Evolutionary conservation across 1,140 invertebrate genomes (phyloP), one percentile per base, ranked within the genome.

Genomic region (Thereuonema tuberculata): DNA sequence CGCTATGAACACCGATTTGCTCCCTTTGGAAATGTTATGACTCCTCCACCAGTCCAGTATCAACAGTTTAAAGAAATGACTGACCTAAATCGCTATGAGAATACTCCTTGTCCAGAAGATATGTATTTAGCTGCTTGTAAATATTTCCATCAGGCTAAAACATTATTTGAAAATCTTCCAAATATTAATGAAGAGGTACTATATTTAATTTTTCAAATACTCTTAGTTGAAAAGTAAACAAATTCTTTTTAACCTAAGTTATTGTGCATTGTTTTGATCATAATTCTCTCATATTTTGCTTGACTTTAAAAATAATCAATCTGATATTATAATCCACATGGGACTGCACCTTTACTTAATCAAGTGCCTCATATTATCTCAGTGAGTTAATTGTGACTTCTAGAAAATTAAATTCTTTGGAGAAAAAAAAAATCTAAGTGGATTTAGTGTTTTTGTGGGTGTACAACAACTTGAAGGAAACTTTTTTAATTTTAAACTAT

Each of bases 1-100:
- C 82, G 93, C 37, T 98, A 95, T 72, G 89, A 94, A 68, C 92
- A 96, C 63, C 81, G 94, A 60, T 91, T 98, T 77, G 81, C 84
- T 14, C 89, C 93, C 3, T 92, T 98, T 70, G 82, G 83, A 23
- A 81, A 83, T 26, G 78, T 96, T 1, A 77, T 86, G n/a, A 88
- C 88, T 0, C 93, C 93, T 20, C 90, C 92, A 0, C 87, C 87
- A 12, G 87, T 95, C 25, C 84, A 86, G 65, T 94, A 94, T 72
- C 76, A 80, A 52, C 89, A 93, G 75, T 93, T 89, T 70, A 70
- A 82, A 68, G 84, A 84, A 64, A 84, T 84, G 75, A 78, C 80
- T 75, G 78, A 80, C 55, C 70, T 81, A 15, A 62, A 76, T 2
- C 75, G 78, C 66, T 81, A 72, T 57, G 66, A 67, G 26, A 65